Evolutionary conservation across 2,888 invertebrate species (phyloP), one percentile per base, ranked within the genome.

Genomic region (Anticlea derivata): DNA sequence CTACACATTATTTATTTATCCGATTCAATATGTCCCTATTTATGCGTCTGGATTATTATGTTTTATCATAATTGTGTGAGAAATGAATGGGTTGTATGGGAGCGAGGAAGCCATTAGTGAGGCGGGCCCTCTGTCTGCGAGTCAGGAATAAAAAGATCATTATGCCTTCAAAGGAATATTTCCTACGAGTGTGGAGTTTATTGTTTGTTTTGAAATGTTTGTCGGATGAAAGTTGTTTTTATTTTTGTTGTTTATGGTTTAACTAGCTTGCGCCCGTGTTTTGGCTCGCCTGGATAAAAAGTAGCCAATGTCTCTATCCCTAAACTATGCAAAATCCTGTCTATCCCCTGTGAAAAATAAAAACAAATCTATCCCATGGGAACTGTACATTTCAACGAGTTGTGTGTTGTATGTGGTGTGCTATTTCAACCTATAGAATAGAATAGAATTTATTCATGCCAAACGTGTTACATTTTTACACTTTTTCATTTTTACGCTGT

Each of bases 41-140:
- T 55, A 46, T 44, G 43, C 29, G 50, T 44, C 53, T 43, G 43
- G 58, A 58, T 61, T 56, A 58, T 58, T 56, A 55, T 62, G 61
- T 66, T 68, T 60, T 65, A 59, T 63, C 62, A 60, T 63, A 57
- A 65, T 69, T 66, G 64, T 66, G 65, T 68, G 73, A 65, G 67
- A 65, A 67, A 61, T 70, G 73, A 69, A 71, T 68, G 63, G 64
- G 46, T 35, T 40, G 50, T 50, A 52, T 55, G 55, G 53, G 49
- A 55, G 58, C 55, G 41, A 50, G 49, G 58, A 49, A 51, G 55
- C 63, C 72, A 73, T 69, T 69, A 68, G 69, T 46, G 65, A 56
- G 61, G 50, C 61, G 62, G 68, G 60, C 59, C 61, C 64, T 73
- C 73, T 66, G 63, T 73, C 70, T 29, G 38, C 22, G 10, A 61